Evolutionary conservation across 1,140 invertebrate species (phyloP).

Genomic region (Sarcophaga peregrina): DNA sequence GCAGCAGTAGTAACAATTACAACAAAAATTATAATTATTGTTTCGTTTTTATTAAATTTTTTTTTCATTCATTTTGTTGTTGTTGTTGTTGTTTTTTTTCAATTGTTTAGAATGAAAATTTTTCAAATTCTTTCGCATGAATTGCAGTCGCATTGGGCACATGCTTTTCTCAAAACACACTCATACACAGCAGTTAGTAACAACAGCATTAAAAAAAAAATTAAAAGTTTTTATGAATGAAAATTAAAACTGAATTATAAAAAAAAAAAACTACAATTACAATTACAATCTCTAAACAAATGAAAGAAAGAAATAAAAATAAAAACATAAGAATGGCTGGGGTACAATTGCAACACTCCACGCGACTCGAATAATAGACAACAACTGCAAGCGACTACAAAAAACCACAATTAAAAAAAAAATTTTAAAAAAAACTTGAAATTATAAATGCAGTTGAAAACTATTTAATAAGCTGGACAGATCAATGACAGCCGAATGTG

Average conservation of each 20-base stretch:
- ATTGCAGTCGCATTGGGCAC: neutral
- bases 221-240: slow-evolving; percentile 22
- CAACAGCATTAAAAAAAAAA: neutral
- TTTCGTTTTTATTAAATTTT: neutral
- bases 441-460: too few species aligned
- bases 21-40: neutral
- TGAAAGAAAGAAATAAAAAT: too few species aligned
- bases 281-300: too few species aligned
- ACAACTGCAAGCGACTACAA: too few species aligned
- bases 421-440: too few species aligned
- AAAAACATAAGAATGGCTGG: too few species aligned
- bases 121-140: slow-evolving; percentile 2
- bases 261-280: neutral
- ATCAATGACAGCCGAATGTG: too few species aligned
- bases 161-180: neutral
- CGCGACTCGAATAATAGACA: too few species aligned
- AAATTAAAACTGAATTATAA: neutral
- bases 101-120: neutral
- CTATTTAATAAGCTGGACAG: too few species aligned
- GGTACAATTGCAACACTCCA: too few species aligned
- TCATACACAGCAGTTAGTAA: neutral
- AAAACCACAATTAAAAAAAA: too few species aligned
- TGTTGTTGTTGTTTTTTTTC: neutral
- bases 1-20: slow-evolving; percentile 11
- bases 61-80: neutral